phyloP scores from a whole-genome alignment of 2,888 invertebrate genomes.

The Imbricaverruca yamaguchii region DNA sequence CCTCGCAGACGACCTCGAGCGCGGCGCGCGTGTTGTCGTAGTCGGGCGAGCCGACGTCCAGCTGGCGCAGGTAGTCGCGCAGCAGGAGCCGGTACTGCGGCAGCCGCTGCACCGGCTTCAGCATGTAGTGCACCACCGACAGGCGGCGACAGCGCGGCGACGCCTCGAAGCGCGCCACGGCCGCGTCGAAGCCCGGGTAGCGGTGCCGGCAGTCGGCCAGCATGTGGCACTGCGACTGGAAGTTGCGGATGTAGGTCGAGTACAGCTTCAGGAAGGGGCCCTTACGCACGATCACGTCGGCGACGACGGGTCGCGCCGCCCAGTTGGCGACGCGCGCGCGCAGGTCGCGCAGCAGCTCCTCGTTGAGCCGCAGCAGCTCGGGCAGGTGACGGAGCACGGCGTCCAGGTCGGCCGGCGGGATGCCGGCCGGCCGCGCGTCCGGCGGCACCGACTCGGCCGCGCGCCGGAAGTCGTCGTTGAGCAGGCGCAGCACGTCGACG shows the following conservation, averaged over 20 bases:
- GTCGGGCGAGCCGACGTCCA: constrained; percentile 47
- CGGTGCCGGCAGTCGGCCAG: constrained; percentile 48
- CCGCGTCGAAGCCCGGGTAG: constrained; percentile 46
- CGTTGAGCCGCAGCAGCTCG: constrained; percentile 48
- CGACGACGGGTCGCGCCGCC: constrained; percentile 44
- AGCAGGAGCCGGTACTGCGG: constrained; percentile 57
- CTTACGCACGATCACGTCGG: constrained; percentile 51
- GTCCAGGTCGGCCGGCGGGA: constrained; percentile 41
- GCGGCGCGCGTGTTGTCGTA: constrained; percentile 53
- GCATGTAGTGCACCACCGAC: constrained; percentile 55
- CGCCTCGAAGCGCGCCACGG: constrained; percentile 47
- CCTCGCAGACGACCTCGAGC: constrained; percentile 49
- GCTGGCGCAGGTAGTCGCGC: constrained; percentile 52
- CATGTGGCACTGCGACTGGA: constrained; percentile 45
- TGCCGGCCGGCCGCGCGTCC: constrained; percentile 42
- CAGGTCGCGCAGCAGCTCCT: constrained; percentile 48
- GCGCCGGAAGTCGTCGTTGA: constrained; percentile 47
- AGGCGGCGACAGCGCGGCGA: constrained; percentile 44
- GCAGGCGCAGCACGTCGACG: constrained; percentile 48
- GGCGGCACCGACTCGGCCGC: constrained; percentile 15
- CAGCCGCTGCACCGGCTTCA: constrained; percentile 59
- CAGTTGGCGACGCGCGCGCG: constrained; percentile 46
- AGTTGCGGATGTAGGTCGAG: constrained; percentile 50
- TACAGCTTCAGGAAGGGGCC: constrained; percentile 54
- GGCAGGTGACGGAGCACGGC: constrained; percentile 49